A percentile compares a stretch with the other conserved stretches of the same genome.
These are phyloP conservation scores for Laticauda colubrina DNA, from an alignment of 2,113 vertebrate genomes.

Conservation along the genomic window DNA sequence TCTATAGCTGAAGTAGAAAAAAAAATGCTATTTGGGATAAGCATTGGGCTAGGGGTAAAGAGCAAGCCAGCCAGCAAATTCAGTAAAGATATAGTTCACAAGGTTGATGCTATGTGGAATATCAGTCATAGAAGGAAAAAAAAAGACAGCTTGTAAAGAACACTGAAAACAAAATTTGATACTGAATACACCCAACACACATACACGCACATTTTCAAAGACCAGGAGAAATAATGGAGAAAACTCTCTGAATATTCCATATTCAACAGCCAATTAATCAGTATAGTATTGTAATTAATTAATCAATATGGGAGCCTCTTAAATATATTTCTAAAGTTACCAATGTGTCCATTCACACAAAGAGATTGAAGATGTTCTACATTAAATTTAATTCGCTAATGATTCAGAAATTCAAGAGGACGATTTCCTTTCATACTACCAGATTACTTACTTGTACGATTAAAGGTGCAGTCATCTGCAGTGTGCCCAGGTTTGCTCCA, in stretches of 20 bases:
- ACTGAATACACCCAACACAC: not conserved
- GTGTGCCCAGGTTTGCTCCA: slow-evolving; percentile 63
- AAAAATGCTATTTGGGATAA: too few species aligned
- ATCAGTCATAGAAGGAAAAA: not conserved
- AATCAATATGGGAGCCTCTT: not conserved
- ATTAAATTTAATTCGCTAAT: not conserved
- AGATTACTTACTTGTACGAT: slow-evolving; percentile 69
- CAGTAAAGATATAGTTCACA: too few species aligned
- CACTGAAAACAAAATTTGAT: not conserved
- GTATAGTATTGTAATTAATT: not conserved
- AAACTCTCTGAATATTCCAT: not conserved
- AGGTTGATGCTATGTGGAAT: too few species aligned
- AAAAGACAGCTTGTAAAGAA: not conserved
- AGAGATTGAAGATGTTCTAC: not conserved
- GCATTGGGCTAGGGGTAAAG: too few species aligned
- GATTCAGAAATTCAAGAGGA: not conserved
- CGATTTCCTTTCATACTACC: too few species aligned
- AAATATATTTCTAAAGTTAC: not conserved
- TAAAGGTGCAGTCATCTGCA: slow-evolving; percentile 72
- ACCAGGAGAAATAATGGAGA: not conserved
- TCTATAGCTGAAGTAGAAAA: too few species aligned
- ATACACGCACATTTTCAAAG: not conserved
- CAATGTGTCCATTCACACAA: not conserved
- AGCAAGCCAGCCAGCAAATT: too few species aligned
- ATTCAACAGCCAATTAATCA: not conserved